Conservation (phyloP, 2,888 invertebrate species). For the Homarus gammarus region DNA sequence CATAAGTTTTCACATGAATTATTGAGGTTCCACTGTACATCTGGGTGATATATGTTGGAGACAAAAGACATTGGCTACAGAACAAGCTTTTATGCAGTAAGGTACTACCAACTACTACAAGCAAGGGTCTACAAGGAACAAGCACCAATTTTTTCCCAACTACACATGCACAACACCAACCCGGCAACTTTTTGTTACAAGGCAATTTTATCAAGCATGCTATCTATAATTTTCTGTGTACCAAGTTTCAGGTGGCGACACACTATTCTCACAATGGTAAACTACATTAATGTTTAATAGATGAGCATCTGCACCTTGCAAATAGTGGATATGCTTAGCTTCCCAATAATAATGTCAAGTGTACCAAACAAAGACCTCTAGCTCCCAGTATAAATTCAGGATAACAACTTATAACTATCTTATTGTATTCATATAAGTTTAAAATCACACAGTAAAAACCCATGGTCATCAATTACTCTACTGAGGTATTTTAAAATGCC, state of each 20-base stretch:
- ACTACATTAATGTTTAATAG: not conserved
- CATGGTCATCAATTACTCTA: no score
- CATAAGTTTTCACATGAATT: not conserved
- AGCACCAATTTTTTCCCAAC: not conserved
- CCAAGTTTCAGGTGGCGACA: not conserved
- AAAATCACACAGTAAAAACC: no score
- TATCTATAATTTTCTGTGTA: not conserved
- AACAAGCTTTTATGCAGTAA: not conserved
- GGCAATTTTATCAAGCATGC: not conserved
- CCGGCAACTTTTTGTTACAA: not conserved
- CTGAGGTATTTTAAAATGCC: no score
- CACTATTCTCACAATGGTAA: not conserved
- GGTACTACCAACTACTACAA: not conserved
- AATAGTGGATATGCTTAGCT: not conserved
- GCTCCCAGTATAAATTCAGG: not conserved
- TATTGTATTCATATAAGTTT: no score
- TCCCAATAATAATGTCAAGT: not conserved
- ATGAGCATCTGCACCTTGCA: not conserved
- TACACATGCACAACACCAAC: not conserved
- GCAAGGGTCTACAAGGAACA: not conserved
- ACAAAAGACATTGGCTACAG: no score
- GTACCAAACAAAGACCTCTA: not conserved
- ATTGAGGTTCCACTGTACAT: not conserved
- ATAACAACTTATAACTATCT: no score
- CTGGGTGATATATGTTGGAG: no score